phyloP scores from a whole-genome alignment of 2,113 vertebrate genomes.

The Prietella phreatophila region DNA sequence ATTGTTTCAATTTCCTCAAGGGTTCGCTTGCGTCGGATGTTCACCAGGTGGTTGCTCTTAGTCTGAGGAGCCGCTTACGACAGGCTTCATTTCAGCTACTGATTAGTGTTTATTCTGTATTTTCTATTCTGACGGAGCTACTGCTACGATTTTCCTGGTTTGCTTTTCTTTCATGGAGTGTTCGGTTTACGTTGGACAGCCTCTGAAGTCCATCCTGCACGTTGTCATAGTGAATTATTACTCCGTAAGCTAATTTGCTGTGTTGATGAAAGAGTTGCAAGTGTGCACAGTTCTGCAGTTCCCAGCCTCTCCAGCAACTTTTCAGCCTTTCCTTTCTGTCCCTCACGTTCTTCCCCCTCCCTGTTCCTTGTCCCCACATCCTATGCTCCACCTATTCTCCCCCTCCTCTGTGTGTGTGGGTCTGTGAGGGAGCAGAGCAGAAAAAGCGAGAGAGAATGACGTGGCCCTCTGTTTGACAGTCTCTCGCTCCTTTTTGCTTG shows the following conservation, averaged over 20 bases:
- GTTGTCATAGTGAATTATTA: neutral
- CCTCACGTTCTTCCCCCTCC: conserved; percentile 36
- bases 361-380: conserved; percentile 56
- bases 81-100: neutral
- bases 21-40: neutral
- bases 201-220: neutral
- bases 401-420: conserved; percentile 37
- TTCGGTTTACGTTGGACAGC: neutral
- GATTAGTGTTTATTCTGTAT: neutral
- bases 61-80: neutral
- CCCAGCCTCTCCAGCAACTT: neutral
- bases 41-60: neutral
- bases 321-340: conserved; percentile 9
- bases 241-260: neutral
- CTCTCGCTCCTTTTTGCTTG: conserved; percentile 71
- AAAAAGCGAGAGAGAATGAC: conserved; percentile 78
- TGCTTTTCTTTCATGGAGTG: neutral
- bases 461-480: conserved; percentile 85
- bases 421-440: conserved; percentile 33
- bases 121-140: neutral
- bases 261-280: neutral
- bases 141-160: neutral
- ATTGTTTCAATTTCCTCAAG: neutral
- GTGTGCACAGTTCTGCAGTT: neutral
- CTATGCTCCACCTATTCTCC: conserved; percentile 40